These are phyloP conservation scores for Macropis europaea DNA, from an alignment of 2,888 invertebrate species.

Conservation along the genomic window DNA sequence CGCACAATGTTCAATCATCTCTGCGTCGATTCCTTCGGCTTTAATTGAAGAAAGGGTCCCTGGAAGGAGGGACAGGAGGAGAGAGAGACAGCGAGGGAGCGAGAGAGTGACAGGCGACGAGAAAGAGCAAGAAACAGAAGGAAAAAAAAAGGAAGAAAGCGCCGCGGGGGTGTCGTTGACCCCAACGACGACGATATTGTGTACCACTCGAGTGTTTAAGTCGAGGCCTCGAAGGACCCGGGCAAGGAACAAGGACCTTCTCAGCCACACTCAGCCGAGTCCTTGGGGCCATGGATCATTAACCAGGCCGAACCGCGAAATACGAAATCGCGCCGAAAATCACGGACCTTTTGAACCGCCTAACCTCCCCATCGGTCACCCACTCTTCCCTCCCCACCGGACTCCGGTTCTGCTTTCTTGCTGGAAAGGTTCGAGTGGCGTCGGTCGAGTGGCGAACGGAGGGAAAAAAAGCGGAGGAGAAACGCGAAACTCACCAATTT, in stretches of 20 bases:
- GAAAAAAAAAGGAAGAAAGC: constrained; percentile 51
- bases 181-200: constrained; percentile 75
- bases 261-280: constrained; percentile 77
- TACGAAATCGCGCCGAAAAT: constrained; percentile 71
- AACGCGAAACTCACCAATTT: constrained; percentile 70
- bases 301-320: constrained; percentile 73
- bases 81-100: constrained; percentile 17
- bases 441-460: constrained; percentile 35
- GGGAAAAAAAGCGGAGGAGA: constrained; percentile 39
- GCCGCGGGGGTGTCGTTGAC: constrained; percentile 76
- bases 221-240: constrained; percentile 71
- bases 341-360: constrained; percentile 66
- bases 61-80: constrained; percentile 13
- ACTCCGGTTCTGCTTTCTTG: constrained; percentile 10
- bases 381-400: background rate
- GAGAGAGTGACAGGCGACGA: constrained; percentile 36
- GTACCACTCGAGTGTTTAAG: constrained; percentile 78
- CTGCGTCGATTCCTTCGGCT: constrained; percentile 66
- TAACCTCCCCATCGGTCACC: constrained; percentile 22
- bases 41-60: constrained; percentile 72
- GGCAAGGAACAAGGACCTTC: constrained; percentile 76
- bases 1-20: constrained; percentile 71
- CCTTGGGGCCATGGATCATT: constrained; percentile 77
- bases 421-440: constrained; percentile 53
- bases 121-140: constrained; percentile 11